These are phyloP conservation scores for Tridacna gigas DNA, from an alignment of 2,888 invertebrate species.

Conservation along the genomic window DNA sequence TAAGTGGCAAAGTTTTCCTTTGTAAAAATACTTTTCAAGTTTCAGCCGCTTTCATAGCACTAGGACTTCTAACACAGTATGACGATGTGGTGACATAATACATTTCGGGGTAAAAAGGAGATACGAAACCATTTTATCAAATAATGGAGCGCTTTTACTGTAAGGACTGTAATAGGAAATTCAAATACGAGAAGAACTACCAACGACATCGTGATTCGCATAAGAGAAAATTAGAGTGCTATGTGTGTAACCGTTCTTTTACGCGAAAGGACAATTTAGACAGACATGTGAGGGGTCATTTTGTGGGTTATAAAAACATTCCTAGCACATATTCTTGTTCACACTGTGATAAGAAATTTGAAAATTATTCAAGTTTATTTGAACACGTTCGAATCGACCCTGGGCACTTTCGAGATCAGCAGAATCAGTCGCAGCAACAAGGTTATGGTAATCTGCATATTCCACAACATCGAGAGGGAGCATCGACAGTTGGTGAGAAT, in stretches of 20 bases:
- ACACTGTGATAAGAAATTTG: conserved; percentile 2
- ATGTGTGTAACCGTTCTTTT: conserved; percentile 8
- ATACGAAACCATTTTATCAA: neutral
- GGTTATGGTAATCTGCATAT: no score
- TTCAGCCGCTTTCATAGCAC: neutral
- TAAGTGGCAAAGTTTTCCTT: neutral
- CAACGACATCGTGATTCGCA: conserved; percentile 8
- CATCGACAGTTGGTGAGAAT: neutral
- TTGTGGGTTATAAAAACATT: conserved; percentile 1
- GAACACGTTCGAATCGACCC: neutral
- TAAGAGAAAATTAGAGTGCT: conserved; percentile 1
- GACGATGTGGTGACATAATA: neutral
- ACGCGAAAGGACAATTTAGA: conserved; percentile 7
- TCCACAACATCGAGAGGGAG: neutral
- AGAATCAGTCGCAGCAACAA: neutral
- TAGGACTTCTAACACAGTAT: neutral
- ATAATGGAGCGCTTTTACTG: neutral
- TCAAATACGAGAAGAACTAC: neutral
- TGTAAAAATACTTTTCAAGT: neutral
- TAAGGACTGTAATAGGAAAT: conserved; percentile 8
- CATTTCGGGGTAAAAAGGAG: neutral
- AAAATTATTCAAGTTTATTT: conserved; percentile 7
- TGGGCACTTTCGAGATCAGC: neutral
- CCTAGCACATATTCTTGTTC: neutral
- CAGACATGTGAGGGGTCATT: conserved; percentile 5